Evolutionary conservation across 2,888 invertebrate genomes (phyloP), one percentile per base, ranked within the genome.

Genomic region (Cordilura impudica): DNA sequence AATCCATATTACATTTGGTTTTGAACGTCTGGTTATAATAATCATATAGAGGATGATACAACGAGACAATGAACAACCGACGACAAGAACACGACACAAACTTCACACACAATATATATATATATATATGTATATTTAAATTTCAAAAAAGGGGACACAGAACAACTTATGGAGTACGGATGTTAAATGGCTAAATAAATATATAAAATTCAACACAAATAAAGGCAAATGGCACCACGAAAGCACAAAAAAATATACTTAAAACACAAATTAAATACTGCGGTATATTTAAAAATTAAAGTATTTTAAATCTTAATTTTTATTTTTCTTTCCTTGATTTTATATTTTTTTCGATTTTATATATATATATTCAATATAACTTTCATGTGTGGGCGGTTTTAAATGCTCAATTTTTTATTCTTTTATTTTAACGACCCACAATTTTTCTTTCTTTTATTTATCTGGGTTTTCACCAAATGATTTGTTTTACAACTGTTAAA

Each of bases 1-100:
- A 83, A 83, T 83, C 83, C 83, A 83, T 83, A 83, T 83, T 83
- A 78, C 83, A 83, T 75, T 79, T 79, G 71, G 45, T 79, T 63
- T 79, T 72, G 67, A 70, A 76, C 72, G 73, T 78, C 79, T 76
- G 65, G 74, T 69, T 79, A 72, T 49, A 78, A 77, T 61, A 66
- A 66, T 58, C 76, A 76, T 54, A 79, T 49, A 53, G 39, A 56
- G 75, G 16, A 53, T 60, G 70, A 39, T 47, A 66, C 61, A 10
- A 26, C 23, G 29, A 49, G 56, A 47, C 49, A 56, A 71, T 43
- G 31, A 76, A 65, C 23, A 47, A 51, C 73, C 79, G 63, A 69
- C 63, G 16, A 47, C 60, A 70, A 71, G 39, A 39, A 65, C 23
- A 35, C 26, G 26, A 18, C 21, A 58, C 19, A 35, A 35, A 35